Conservation (phyloP, 2,888 invertebrate genomes). For the Drosophila eohydei region DNA sequence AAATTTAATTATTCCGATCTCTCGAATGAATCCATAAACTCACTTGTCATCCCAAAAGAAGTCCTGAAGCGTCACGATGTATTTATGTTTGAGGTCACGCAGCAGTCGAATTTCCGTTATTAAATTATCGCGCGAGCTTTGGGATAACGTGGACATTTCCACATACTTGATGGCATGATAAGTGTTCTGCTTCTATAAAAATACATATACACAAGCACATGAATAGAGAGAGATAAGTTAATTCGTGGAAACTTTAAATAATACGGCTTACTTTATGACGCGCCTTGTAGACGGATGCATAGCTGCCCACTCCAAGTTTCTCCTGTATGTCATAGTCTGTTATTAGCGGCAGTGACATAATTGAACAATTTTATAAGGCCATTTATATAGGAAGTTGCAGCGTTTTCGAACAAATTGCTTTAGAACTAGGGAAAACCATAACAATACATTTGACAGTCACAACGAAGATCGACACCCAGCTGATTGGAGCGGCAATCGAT, state of each 20-base stretch:
- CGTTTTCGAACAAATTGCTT: background rate
- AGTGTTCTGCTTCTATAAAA: conserved; percentile 86
- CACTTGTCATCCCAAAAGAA: conserved; percentile 92
- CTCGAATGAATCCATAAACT: conserved; percentile 45
- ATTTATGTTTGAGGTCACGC: conserved; percentile 91
- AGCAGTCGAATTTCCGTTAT: conserved; percentile 93
- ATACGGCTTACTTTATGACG: conserved; percentile 77
- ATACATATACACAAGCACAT: background rate
- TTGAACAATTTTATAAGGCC: conserved; percentile 11
- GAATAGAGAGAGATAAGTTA: background rate
- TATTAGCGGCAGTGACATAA: conserved; percentile 84
- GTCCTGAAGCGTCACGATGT: conserved; percentile 93
- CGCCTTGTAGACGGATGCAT: conserved; percentile 94
- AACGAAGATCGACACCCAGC: conserved; percentile 22
- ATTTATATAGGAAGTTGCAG: conserved; percentile 12
- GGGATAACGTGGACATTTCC: conserved; percentile 89
- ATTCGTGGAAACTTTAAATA: background rate
- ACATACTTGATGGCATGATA: conserved; percentile 94
- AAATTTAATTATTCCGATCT: background rate
- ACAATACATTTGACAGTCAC: conserved; percentile 39
- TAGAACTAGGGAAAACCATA: conserved; percentile 35
- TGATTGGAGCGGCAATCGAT: conserved; percentile 18
- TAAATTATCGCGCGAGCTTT: conserved; percentile 91
- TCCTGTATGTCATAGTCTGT: conserved; percentile 90
- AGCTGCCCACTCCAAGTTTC: conserved; percentile 92